These are phyloP conservation scores for Aphelinus certus DNA, from an alignment of 1,140 invertebrate genomes.

Conservation along the genomic window DNA sequence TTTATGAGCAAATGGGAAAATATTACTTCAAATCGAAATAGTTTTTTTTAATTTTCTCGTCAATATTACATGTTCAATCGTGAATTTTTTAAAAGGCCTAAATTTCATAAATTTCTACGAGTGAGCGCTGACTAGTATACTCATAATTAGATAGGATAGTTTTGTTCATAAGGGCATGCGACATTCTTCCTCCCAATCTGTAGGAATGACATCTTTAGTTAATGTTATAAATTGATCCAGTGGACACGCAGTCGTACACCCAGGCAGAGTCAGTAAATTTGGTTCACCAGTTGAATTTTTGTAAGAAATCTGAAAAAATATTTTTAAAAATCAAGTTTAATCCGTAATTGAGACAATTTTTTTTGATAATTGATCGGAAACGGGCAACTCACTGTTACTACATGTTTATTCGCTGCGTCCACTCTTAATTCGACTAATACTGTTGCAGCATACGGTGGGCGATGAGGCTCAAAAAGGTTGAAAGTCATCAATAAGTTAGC, in stretches of 20 bases:
- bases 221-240: conserved; percentile 67
- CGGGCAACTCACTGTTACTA: conserved; percentile 59
- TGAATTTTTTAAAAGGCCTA: no score
- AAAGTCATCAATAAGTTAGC: conserved; percentile 79
- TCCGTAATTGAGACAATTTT: conserved; percentile 11
- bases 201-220: conserved; percentile 66
- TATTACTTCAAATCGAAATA: no score
- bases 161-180: conserved; percentile 41
- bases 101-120: no score
- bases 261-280: conserved; percentile 67
- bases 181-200: conserved; percentile 70
- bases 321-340: conserved; percentile 3
- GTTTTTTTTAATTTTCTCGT: no score
- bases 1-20: no score
- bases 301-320: conserved; percentile 68
- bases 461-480: conserved; percentile 76
- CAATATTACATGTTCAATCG: no score
- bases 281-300: conserved; percentile 70
- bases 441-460: conserved; percentile 77
- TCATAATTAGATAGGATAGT: no score
- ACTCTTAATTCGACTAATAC: conserved; percentile 77
- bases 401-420: conserved; percentile 55
- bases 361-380: conserved; percentile 7
- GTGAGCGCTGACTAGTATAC: no score
- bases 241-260: conserved; percentile 70